Conservation (phyloP, 2,797 vertebrate genomes). For the Lemur catta region DNA sequence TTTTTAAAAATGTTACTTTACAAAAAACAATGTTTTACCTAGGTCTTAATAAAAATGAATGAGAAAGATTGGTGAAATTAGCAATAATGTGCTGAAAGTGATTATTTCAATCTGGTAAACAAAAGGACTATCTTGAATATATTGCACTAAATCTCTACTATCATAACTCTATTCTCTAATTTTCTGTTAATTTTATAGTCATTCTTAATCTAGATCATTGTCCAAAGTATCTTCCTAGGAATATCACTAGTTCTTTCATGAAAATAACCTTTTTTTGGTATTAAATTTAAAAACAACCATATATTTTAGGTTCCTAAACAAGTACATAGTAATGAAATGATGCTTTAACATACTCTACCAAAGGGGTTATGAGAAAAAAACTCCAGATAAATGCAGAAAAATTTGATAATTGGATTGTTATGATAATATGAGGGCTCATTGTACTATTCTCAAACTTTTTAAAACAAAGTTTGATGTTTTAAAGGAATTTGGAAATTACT, state of each 20-base stretch:
- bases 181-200: neutral
- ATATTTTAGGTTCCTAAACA: neutral
- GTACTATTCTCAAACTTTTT: neutral
- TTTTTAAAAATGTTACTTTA: neutral
- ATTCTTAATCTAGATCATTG: neutral
- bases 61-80: neutral
- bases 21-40: neutral
- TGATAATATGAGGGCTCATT: neutral
- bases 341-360: neutral
- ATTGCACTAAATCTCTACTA: neutral
- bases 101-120: neutral
- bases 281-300: neutral
- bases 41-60: slow-evolving; percentile 37
- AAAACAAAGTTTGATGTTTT: neutral
- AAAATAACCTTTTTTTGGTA: neutral
- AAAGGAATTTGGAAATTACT: neutral
- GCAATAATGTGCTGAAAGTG: neutral
- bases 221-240: neutral
- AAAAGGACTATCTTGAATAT: neutral
- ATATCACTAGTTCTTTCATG: neutral
- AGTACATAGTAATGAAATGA: neutral
- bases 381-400: neutral
- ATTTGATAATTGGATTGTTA: neutral
- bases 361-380: neutral
- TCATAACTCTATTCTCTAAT: neutral